Conservation (phyloP, 1,140 invertebrate genomes). For the Conus betulinus region DNA sequence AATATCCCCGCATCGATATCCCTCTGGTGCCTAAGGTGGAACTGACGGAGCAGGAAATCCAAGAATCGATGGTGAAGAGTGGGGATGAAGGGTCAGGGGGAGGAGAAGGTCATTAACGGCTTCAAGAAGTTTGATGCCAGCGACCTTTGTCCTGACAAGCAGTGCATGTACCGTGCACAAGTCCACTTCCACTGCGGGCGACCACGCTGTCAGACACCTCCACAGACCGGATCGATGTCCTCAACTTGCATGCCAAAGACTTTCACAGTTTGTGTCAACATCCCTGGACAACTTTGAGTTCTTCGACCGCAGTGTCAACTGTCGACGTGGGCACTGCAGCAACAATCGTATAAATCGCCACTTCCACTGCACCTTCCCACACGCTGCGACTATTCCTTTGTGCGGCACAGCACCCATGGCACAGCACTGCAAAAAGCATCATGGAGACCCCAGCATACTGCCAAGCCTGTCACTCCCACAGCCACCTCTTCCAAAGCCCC, state of each 20-base stretch:
- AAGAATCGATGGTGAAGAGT: slow-evolving; percentile 46
- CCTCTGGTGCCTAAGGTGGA: slow-evolving; percentile 72
- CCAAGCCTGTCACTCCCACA: slow-evolving; percentile 5
- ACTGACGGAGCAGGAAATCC: slow-evolving; percentile 67
- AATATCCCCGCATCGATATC: slow-evolving; percentile 68
- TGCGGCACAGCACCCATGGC: slow-evolving; percentile 83
- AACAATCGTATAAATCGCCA: slow-evolving; percentile 85
- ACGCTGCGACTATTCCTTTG: slow-evolving; percentile 86
- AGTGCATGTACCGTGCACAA: slow-evolving; percentile 80
- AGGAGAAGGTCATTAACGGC: slow-evolving; percentile 67
- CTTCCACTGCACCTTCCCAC: slow-evolving; percentile 86
- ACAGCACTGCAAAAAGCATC: slow-evolving; percentile 82
- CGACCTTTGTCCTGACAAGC: slow-evolving; percentile 80
- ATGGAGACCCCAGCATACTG: slow-evolving; percentile 7
- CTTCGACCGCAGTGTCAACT: slow-evolving; percentile 87
- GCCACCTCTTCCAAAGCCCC: not conserved
- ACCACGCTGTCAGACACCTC: slow-evolving; percentile 85
- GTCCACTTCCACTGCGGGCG: slow-evolving; percentile 87
- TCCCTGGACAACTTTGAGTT: slow-evolving; percentile 88
- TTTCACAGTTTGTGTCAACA: slow-evolving; percentile 90
- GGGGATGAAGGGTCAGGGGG: not conserved
- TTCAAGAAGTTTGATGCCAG: slow-evolving; percentile 80
- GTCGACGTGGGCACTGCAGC: slow-evolving; percentile 82
- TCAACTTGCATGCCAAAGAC: slow-evolving; percentile 85
- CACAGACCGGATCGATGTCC: slow-evolving; percentile 82